Conservation (phyloP, 1,140 invertebrate species). For the Ceratoteleas bidentatus region DNA sequence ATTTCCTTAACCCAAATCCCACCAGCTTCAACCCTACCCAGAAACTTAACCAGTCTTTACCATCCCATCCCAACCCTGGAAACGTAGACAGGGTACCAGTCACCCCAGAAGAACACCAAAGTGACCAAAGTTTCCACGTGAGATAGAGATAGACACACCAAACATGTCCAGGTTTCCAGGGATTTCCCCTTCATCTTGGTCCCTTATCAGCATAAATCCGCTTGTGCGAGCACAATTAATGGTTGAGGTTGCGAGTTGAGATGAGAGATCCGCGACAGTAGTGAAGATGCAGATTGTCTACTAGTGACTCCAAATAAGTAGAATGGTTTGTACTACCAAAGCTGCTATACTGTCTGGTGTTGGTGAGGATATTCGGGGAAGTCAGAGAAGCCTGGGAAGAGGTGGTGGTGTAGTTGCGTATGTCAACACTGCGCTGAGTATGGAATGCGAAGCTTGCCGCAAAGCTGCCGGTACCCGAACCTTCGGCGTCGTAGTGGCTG, state of each 20-base stretch:
- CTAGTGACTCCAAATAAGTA: conserved; percentile 64
- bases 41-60: too few species aligned
- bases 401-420: conserved; percentile 76
- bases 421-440: conserved; percentile 83
- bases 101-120: too few species aligned
- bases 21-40: too few species aligned
- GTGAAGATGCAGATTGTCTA: conserved; percentile 63
- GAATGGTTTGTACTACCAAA: conserved; percentile 88
- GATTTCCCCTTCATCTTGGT: conserved; percentile 43
- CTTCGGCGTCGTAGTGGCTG: conserved; percentile 85
- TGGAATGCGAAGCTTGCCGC: conserved; percentile 80
- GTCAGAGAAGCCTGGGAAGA: conserved; percentile 77
- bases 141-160: too few species aligned
- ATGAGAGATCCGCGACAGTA: conserved; percentile 54
- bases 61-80: too few species aligned
- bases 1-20: too few species aligned
- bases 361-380: conserved; percentile 80
- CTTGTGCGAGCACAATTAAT: conserved; percentile 50
- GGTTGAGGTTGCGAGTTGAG: conserved; percentile 24
- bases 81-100: too few species aligned
- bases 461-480: conserved; percentile 75
- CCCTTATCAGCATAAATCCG: conserved; percentile 3
- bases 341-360: conserved; percentile 94
- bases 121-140: too few species aligned
- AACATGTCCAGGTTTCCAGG: too few species aligned